Percentiles rank a stretch among this genome's conserved stretches.
phyloP scores from a whole-genome alignment of 2,113 vertebrate species.

The Beaufortia kweichowensis region DNA sequence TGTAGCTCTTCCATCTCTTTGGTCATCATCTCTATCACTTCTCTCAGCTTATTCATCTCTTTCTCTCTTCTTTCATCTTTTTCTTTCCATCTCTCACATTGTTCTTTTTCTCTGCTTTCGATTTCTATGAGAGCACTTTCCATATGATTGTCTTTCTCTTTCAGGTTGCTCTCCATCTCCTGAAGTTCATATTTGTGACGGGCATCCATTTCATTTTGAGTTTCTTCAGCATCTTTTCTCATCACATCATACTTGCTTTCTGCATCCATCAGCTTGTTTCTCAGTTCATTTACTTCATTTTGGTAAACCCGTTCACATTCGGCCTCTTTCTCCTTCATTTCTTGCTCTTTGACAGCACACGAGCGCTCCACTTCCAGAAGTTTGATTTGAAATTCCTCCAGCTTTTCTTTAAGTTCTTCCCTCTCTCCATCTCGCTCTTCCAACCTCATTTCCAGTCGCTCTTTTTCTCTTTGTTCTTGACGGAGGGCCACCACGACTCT shows the following conservation, averaged over 20 bases:
- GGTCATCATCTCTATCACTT: constrained; percentile 36
- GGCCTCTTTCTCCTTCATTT: constrained; percentile 51
- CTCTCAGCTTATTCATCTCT: constrained; percentile 40
- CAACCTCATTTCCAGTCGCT: constrained; percentile 42
- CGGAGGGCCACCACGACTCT: constrained; percentile 49
- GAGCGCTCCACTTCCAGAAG: constrained; percentile 62
- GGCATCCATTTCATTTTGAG: constrained; percentile 16
- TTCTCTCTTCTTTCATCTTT: constrained; percentile 43
- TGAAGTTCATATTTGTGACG: constrained; percentile 18
- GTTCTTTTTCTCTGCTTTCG: constrained; percentile 54
- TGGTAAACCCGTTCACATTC: constrained; percentile 47
- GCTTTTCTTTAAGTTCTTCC: constrained; percentile 66
- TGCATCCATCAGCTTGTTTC: constrained; percentile 49
- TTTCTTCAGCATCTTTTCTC: constrained; percentile 41
- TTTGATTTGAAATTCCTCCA: constrained; percentile 68
- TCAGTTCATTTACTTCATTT: constrained; percentile 33
- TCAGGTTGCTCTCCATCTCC: constrained; percentile 44
- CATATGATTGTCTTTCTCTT: constrained; percentile 51
- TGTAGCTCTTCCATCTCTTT: constrained; percentile 48
- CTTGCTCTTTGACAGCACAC: constrained; percentile 46
- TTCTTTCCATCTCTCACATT: constrained; percentile 42
- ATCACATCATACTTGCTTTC: constrained; percentile 47
- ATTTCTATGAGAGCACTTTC: constrained; percentile 41
- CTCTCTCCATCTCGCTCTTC: constrained; percentile 65
- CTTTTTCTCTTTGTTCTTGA: constrained; percentile 52